phyloP scores from a whole-genome alignment of 2,113 vertebrate species.

The Sphyrna mokarran region DNA sequence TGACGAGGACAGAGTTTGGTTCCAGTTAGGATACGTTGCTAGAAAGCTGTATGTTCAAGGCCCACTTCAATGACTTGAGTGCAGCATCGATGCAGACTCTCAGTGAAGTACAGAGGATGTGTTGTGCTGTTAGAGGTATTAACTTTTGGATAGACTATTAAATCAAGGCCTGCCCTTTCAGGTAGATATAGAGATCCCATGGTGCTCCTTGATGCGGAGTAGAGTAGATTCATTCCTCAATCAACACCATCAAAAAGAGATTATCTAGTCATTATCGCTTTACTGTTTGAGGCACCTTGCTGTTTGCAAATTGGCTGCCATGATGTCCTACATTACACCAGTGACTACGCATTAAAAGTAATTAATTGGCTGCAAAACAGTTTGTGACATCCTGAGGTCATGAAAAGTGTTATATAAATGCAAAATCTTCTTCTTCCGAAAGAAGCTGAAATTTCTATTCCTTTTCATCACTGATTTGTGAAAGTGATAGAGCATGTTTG shows the following conservation, averaged over 20 bases:
- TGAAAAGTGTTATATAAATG: not conserved
- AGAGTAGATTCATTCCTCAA: not conserved
- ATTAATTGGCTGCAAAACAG: not conserved
- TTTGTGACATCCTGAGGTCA: not conserved
- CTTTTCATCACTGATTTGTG: not conserved
- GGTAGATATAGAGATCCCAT: not conserved
- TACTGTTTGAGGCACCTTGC: not conserved
- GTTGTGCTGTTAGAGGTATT: not conserved
- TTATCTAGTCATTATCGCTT: not conserved
- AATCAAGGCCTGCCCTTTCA: not conserved
- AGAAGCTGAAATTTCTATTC: not conserved
- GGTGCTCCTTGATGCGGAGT: not conserved
- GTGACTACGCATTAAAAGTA: not conserved
- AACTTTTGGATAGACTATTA: not conserved
- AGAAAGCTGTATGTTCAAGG: not conserved
- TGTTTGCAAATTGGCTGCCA: not conserved
- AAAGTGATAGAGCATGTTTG: not conserved
- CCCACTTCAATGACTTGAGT: not conserved
- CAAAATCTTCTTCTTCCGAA: not conserved
- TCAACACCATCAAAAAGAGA: not conserved
- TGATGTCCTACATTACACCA: not conserved
- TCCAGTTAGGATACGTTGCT: not conserved
- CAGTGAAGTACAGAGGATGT: not conserved
- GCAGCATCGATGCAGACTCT: not conserved
- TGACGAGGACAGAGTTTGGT: not conserved